Base-by-base conservation (phyloP, 2,797 vertebrate genomes). In the Eutrigla gurnardus region DNA sequence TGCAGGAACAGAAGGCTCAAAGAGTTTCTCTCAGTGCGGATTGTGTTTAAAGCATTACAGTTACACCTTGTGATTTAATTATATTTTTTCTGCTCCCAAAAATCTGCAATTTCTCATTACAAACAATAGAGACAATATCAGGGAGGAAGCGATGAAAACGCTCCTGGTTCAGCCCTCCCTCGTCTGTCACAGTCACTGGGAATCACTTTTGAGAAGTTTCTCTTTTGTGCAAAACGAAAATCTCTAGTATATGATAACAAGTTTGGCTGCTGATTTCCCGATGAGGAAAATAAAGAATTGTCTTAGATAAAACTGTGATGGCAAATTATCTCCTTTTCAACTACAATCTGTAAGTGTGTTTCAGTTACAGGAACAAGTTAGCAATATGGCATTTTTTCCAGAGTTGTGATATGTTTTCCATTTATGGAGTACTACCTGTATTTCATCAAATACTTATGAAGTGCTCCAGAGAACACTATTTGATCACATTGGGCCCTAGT, bases 231-330 rank as follows among this genome's bases (percentile, higher is more conserved):
- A 54, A 67, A 69, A 68, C 72, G 71, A 33, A 58, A 74, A 66
- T 37, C 11, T 62, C 5, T 12, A 1, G 36, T 49, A 15, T 36
- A 62, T 8, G 3, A 46, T 64, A 47, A 68, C 52, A 63, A 65
- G 36, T 60, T 32, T 52, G 45, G 45, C 57, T 77, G 55, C 18
- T 66, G 50, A 55, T 66, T 72, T 70, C 10, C 6, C 47, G 43
- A 8, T 45, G 11, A 80, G 65, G 40, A 65, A 53, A 74, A 82
- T 37, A 65, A 39, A 17, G 53, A 46, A 64, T 25, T 47, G 25
- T 49, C 45, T 72, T 72, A 69, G 70, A 65, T 78, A 65, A 70
- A 49, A 43, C 15, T 60, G 17, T 75, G 50, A 63, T 55, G 13
- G 14, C 47, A 43, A 61, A 74, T 73, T 1, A 52, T 64, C 6